Evolutionary conservation across 1,140 invertebrate species (phyloP), one percentile per base, ranked within the genome.

Genomic region (Caerostris extrusa): DNA sequence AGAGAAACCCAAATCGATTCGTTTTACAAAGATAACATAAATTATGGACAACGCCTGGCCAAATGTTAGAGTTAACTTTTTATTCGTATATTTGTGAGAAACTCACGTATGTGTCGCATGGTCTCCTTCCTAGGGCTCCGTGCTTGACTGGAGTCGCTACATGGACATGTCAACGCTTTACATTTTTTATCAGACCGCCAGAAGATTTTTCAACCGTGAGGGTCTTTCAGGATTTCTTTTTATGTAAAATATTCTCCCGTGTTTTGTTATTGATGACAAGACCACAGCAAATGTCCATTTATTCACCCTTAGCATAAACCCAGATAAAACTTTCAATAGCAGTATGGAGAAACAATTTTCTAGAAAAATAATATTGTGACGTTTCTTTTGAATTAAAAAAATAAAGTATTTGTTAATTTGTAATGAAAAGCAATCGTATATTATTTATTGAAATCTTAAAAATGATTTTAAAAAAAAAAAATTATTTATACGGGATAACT

Each of bases 241-340:
- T 83, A 83, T 83, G 82, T 83, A 83, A 83, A 83, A 83, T 82
- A 56, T 82, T 82, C 50, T 17, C 82, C 56, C 82, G 55, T 58
- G 82, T 19, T 83, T 83, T 83, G 82, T 58, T 83, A 83, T 83
- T 56, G 81, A 17, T 83, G 82, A 58, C 82, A 83, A 83, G 17
- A 83, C 56, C 82, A 58, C 17, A 53, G n/a, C 56, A 19, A 83
- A 34, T 56, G 82, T 19, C 55, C 82, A 19, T 19, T 56, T 55
- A n/a, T 19, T 19, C 71, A 77, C 8, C 50, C 53, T 34, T 50
- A 77, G 19, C 12, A 50, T 77, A 50, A 77, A 77, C 50, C 8
- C 34, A 53, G 71, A 77, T 77, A 77, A 50, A 34, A 34, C 50
- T 34, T 71, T 7, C 6, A 77, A 77, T 50, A 53, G 34, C 50